A percentile compares a stretch with the other conserved stretches of the same genome.
phyloP scores from a whole-genome alignment of 1,140 invertebrate species.

The Leptopilina boulardi region DNA sequence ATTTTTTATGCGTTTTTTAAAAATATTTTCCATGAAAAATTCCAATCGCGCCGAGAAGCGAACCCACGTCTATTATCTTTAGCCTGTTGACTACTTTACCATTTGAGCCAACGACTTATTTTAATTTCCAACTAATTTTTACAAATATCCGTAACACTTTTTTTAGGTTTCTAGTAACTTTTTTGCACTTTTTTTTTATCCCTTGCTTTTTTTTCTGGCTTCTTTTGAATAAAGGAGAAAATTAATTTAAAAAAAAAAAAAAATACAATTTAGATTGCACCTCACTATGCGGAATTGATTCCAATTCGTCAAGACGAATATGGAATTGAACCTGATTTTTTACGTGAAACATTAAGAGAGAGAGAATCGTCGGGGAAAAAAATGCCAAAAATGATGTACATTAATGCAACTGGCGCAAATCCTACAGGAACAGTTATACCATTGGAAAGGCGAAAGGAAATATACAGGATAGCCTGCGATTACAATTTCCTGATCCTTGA shows the following conservation, averaged over 20 bases:
- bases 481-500: conserved; percentile 88
- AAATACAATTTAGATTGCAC: conserved; percentile 71
- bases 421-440: conserved; percentile 83
- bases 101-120: too few relatives aligned
- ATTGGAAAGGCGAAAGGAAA: conserved; percentile 81
- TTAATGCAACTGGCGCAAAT: conserved; percentile 81
- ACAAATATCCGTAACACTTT: too few relatives aligned
- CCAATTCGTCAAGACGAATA: conserved; percentile 76
- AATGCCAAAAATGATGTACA: conserved; percentile 81
- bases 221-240: neutral
- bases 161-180: too few relatives aligned
- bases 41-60: too few relatives aligned
- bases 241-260: neutral
- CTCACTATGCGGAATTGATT: conserved; percentile 75
- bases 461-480: conserved; percentile 85
- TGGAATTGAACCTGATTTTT: conserved; percentile 74
- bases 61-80: too few relatives aligned
- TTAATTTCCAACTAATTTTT: too few relatives aligned
- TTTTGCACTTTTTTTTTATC: neutral
- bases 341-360: conserved; percentile 72
- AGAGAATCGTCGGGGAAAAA: conserved; percentile 72
- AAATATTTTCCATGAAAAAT: too few relatives aligned
- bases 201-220: neutral
- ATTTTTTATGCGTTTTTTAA: too few relatives aligned
- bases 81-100: too few relatives aligned